These are phyloP conservation scores for Huso huso DNA, from an alignment of 2,797 vertebrate species.

Conservation along the genomic window DNA sequence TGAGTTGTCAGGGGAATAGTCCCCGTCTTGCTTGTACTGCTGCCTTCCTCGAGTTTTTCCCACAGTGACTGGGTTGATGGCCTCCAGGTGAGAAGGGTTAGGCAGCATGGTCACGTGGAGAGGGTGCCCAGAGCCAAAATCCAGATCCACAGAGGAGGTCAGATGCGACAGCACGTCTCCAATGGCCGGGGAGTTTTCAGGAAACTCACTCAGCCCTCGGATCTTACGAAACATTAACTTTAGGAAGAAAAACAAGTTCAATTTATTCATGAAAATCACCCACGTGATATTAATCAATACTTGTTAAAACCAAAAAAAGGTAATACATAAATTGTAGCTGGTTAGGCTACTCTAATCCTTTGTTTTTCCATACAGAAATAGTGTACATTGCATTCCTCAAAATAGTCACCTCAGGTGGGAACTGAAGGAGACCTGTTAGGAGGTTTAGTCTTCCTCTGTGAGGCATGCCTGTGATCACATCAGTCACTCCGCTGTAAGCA, in stretches of 20 bases:
- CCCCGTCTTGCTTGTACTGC: conserved; percentile 77
- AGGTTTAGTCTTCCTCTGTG: conserved; percentile 91
- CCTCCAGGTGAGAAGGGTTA: conserved; percentile 94
- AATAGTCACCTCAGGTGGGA: conserved; percentile 78
- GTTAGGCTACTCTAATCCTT: too few relatives aligned
- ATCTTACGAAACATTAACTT: conserved; percentile 97
- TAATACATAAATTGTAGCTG: too few relatives aligned
- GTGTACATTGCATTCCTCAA: too few relatives aligned
- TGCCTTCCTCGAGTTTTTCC: conserved; percentile 87
- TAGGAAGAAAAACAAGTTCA: neutral
- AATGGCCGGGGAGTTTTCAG: conserved; percentile 68
- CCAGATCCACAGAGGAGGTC: conserved; percentile 83
- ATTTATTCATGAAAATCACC: too few relatives aligned
- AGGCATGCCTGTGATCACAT: conserved; percentile 90
- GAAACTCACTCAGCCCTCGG: conserved; percentile 91
- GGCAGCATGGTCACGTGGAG: conserved; percentile 87
- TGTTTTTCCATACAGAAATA: too few relatives aligned
- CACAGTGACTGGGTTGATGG: conserved; percentile 85
- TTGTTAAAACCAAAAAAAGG: too few relatives aligned
- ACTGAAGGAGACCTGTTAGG: conserved; percentile 79
- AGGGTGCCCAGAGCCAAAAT: conserved; percentile 66
- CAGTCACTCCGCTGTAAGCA: conserved; percentile 68
- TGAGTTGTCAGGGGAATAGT: conserved; percentile 70
- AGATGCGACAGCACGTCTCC: conserved; percentile 94
- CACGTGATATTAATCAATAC: too few relatives aligned